Evolutionary conservation across 2,113 vertebrate genomes (phyloP), one percentile per base, ranked within the genome.

Genomic region (Xiphias gladius): DNA sequence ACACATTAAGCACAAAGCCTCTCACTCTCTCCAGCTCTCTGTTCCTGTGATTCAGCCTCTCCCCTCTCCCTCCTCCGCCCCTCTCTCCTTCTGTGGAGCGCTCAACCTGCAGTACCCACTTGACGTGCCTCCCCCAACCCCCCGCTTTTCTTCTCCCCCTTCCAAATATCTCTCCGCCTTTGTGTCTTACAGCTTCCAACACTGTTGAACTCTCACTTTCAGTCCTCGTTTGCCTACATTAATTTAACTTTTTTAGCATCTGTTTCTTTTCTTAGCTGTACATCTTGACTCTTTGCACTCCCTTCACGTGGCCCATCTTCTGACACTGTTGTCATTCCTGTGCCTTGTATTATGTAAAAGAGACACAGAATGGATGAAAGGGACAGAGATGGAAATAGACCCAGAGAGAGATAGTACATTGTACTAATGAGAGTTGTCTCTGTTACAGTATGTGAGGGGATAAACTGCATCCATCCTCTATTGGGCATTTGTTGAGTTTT

Each of bases 41-140:
- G 79, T 83, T 75, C n/a, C 55, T 86, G 73, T 74, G 80, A 81
- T 83, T 87, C 90, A 86, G 77, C 67, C 79, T 73, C 84, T 76
- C 64, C 37, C 54, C 43, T 72, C 89, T 62, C 46, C 64, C 62
- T 72, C 82, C 55, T 76, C 79, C 55, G 37, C 77, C 32, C 65
- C 79, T 65, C 37, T 76, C 76, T 76, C 32, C 3, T 62, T 81
- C n/a, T 71, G 59, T 68, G 69, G 43, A 88, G 41, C 12, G 24
- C 84, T 86, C 59, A 76, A 50, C 75, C 79, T 88, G 69, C 76
- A 72, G 71, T 77, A 55, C 48, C 35, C 69, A 52, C 84, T 41
- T 35, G 70, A 11, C 73, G 32, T 20, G 28, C 80, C 17, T 59
- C 72, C 83, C 46, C 46, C 32, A 4, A 35, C 32, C 32, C 50